Evolutionary conservation across 2,113 vertebrate genomes (phyloP).

Genomic region (Corydoras sp.): DNA sequence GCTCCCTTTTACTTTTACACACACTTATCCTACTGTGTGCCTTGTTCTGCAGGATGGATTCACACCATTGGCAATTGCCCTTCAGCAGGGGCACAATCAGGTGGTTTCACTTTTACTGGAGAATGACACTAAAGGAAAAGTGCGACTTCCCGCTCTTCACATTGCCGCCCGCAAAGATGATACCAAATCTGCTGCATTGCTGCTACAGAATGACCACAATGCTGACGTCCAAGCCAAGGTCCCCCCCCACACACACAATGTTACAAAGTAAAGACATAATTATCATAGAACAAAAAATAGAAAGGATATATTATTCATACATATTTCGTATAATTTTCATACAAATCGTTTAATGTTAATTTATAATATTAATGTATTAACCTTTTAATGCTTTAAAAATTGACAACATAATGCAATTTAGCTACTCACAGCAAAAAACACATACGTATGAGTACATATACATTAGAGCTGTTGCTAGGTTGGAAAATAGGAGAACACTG

Average conservation of each 20-base stretch:
- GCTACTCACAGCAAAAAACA: no score
- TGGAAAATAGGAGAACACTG: no score
- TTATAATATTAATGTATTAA: no score
- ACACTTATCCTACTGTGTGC: background rate
- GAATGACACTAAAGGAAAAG: slow-evolving; percentile 96
- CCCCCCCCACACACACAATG: slow-evolving; percentile 22
- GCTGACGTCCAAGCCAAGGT: slow-evolving; percentile 98
- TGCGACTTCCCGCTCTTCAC: slow-evolving; percentile 87
- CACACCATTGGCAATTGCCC: slow-evolving; percentile 89
- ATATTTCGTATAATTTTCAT: no score
- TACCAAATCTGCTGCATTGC: slow-evolving; percentile 90
- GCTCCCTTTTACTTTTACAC: no score
- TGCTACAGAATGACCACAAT: slow-evolving; percentile 97
- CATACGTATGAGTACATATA: no score
- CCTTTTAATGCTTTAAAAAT: no score
- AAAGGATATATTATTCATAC: no score
- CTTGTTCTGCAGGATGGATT: slow-evolving; percentile 79
- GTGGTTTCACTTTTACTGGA: slow-evolving; percentile 91
- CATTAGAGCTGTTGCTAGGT: no score
- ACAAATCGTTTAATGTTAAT: no score
- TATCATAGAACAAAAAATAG: no score
- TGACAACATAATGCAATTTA: background rate
- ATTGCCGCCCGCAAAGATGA: slow-evolving; percentile 96
- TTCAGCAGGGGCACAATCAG: slow-evolving; percentile 95
- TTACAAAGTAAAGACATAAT: no score